Evolutionary conservation across 2,113 vertebrate species (phyloP).

Genomic region (Pandion haliaetus): DNA sequence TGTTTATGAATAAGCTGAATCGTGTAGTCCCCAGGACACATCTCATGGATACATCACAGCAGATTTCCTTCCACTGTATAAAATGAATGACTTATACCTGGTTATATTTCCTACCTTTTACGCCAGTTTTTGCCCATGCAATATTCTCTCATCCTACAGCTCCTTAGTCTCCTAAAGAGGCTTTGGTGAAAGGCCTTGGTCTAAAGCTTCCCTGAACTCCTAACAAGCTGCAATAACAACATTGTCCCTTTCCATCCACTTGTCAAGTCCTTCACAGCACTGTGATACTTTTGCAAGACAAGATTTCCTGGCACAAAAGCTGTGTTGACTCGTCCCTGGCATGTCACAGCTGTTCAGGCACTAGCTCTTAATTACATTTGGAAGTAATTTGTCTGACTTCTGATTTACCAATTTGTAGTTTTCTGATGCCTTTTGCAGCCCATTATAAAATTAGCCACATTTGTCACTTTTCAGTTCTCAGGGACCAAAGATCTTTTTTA

Average conservation of each 20-base stretch:
- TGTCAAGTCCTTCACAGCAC: background rate
- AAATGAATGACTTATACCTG: background rate
- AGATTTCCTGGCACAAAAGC: background rate
- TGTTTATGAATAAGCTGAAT: background rate
- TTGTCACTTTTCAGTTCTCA: background rate
- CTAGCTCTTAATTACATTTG: background rate
- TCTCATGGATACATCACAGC: background rate
- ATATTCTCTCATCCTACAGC: background rate
- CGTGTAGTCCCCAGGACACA: background rate
- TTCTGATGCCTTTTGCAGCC: background rate
- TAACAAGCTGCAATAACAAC: background rate
- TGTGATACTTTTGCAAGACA: background rate
- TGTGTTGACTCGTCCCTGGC: background rate
- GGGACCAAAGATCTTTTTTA: background rate
- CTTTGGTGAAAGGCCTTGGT: background rate
- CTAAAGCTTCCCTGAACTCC: background rate
- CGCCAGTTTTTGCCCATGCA: background rate
- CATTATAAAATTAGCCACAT: background rate
- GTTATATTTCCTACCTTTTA: background rate
- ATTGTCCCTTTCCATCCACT: background rate
- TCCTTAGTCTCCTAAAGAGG: background rate
- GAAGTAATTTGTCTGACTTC: background rate
- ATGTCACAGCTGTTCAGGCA: background rate
- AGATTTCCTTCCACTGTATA: background rate
- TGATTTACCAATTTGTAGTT: background rate